Evolutionary conservation across 2,113 vertebrate species (phyloP).

Genomic region (Platanista minor): DNA sequence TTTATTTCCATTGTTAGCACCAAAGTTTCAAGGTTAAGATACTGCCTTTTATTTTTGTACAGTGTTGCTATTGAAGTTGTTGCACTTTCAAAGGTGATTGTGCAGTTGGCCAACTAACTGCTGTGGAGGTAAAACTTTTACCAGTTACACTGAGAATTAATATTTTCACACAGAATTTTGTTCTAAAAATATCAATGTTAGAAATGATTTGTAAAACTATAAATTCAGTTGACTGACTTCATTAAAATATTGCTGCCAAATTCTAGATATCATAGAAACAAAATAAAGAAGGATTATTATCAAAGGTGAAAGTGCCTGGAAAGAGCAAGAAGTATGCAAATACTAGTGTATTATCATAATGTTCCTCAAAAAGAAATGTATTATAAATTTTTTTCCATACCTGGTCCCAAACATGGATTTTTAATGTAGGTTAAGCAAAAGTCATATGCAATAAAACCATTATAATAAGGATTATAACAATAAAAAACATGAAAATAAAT

Average conservation of each 20-base stretch:
- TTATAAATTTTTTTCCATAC: neutral
- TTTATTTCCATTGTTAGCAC: neutral
- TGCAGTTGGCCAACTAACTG: neutral
- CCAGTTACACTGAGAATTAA: constrained; percentile 1
- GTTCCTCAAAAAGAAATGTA: constrained; percentile 12
- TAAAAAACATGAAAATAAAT: constrained; percentile 9
- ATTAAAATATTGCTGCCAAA: neutral
- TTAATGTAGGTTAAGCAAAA: neutral
- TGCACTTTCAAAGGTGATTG: neutral
- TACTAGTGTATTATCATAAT: neutral
- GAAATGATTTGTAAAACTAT: constrained; percentile 27
- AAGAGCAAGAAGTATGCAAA: neutral
- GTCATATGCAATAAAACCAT: neutral
- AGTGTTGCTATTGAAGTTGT: neutral
- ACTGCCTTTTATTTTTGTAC: neutral
- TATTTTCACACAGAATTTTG: neutral
- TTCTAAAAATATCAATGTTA: neutral
- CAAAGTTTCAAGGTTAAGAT: neutral
- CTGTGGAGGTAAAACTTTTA: neutral
- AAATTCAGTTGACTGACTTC: neutral
- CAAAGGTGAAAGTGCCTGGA: neutral
- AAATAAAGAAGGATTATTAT: neutral
- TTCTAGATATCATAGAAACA: neutral
- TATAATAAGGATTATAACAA: neutral
- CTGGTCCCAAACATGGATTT: neutral